Evolutionary conservation across 2,888 invertebrate genomes (phyloP).

Genomic region (Endotricha flammealis): DNA sequence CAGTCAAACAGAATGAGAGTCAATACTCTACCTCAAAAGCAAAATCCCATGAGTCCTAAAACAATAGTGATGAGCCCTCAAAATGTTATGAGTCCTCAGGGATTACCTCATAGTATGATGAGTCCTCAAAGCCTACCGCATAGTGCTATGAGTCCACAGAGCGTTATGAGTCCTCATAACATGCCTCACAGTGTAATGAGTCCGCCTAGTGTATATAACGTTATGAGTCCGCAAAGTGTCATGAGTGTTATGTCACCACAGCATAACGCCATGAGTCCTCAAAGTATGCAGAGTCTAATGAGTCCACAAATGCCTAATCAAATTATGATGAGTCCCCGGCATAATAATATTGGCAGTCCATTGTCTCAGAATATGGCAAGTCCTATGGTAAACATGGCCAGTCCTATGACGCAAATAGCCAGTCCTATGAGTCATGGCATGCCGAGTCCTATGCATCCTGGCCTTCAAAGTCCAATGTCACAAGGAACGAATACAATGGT

Average conservation of each 20-base stretch:
- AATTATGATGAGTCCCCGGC: slow-evolving; percentile 68
- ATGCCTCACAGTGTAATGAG: slow-evolving; percentile 63
- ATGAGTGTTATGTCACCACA: slow-evolving; percentile 74
- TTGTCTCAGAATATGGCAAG: slow-evolving; percentile 61
- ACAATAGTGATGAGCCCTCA: slow-evolving; percentile 60
- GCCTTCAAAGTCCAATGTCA: slow-evolving; percentile 63
- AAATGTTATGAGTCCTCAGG: slow-evolving; percentile 62
- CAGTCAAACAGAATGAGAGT: slow-evolving; percentile 56
- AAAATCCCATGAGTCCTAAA: slow-evolving; percentile 53
- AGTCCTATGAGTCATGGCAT: slow-evolving; percentile 68
- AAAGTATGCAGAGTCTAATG: slow-evolving; percentile 67
- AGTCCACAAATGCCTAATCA: slow-evolving; percentile 70
- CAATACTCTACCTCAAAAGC: slow-evolving; percentile 57
- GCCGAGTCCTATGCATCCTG: slow-evolving; percentile 67
- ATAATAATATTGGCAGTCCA: slow-evolving; percentile 59
- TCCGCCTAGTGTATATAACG: slow-evolving; percentile 62
- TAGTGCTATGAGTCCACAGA: slow-evolving; percentile 69
- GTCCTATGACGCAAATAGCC: slow-evolving; percentile 48
- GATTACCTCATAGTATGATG: slow-evolving; percentile 60
- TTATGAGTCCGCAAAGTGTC: slow-evolving; percentile 70
- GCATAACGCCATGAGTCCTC: slow-evolving; percentile 70
- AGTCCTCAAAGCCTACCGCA: slow-evolving; percentile 69
- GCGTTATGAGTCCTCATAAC: slow-evolving; percentile 62
- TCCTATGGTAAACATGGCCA: slow-evolving; percentile 56
- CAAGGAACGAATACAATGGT: slow-evolving; percentile 64